phyloP scores from a whole-genome alignment of 1,140 invertebrate genomes.

The Drosophila mauritiana region DNA sequence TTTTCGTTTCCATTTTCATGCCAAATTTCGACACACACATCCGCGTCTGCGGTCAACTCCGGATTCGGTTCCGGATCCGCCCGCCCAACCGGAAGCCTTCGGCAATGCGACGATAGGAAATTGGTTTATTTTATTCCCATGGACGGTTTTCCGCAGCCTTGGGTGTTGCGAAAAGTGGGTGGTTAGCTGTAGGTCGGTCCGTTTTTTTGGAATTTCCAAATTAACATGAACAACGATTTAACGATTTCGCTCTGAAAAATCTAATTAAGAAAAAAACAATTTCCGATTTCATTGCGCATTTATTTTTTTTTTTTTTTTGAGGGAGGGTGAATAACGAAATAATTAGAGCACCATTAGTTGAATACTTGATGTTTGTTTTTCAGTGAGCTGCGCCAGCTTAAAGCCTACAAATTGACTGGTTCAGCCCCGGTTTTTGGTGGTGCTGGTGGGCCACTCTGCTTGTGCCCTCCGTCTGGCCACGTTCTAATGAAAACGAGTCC shows the following conservation, averaged over 20 bases:
- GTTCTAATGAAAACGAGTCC: constrained; percentile 36
- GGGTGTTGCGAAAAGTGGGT: background rate
- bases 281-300: constrained; percentile 51
- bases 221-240: constrained; percentile 77
- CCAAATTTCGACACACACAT: constrained; percentile 53
- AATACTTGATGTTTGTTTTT: constrained; percentile 1
- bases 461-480: constrained; percentile 20
- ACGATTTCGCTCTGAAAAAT: constrained; percentile 49
- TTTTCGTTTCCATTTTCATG: constrained; percentile 56
- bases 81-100: constrained; percentile 40
- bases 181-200: background rate
- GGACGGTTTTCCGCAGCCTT: constrained; percentile 43
- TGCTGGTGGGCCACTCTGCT: constrained; percentile 2
- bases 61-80: background rate
- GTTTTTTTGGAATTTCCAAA: constrained; percentile 46
- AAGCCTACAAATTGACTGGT: constrained; percentile 21
- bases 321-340: constrained; percentile 14
- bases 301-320: constrained; percentile 38
- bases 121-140: constrained; percentile 79
- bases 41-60: constrained; percentile 48
- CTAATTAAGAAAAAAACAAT: constrained; percentile 61
- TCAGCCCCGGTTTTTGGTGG: constrained; percentile 10
- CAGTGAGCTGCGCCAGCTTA: background rate
- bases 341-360: constrained; percentile 33
- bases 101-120: constrained; percentile 68